Base-by-base conservation (phyloP, 2,888 invertebrate genomes). In the Aphrophora alni region DNA sequence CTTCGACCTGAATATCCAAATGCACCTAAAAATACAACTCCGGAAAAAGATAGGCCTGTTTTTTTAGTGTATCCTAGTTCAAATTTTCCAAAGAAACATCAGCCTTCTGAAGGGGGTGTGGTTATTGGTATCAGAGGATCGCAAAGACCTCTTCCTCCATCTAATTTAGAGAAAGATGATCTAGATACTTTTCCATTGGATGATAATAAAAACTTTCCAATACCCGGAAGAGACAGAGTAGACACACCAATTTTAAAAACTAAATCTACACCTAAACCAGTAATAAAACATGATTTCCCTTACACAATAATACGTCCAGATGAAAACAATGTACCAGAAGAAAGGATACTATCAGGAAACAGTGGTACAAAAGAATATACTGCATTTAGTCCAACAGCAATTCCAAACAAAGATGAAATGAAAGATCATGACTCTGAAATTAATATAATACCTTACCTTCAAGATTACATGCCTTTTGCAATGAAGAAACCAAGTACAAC, bases 221-320 rank as follows among this genome's bases (percentile, higher is more conserved):
- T 87, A 82, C 86, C 84, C n/a, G 86, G 84, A 84, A 86, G n/a
- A 83, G 88, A 88, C 69, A 84, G 89, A 75, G 87, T 88, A 82
- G 89, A 89, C 83, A 87, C 87, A 1, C 89, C 88, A 10, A 87
- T 88, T 78, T 85, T 88, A 44, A 89, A 89, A 85, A 89, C 89
- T 5, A 89, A 89, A 83, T 85, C 83, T 21, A 79, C 83, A 26
- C 17, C 82, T 70, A 83, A 85, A 81, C 84, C 87, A 38, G 87
- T 88, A 0, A 85, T 90, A 2, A 91, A 90, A 85, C 90, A 91
- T 0, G 91, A 92, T 84, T 93, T 93, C 83, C 93, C 93, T 0
- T 93, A 93, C 87, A 90, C 91, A 0, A 87, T 93, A 24, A 92
- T 93, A 85, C 89, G 91, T 80, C 92, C 93, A 0, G 90, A 92